Base-by-base conservation (phyloP, 2,888 invertebrate species). In the Pherbina coryleti region DNA sequence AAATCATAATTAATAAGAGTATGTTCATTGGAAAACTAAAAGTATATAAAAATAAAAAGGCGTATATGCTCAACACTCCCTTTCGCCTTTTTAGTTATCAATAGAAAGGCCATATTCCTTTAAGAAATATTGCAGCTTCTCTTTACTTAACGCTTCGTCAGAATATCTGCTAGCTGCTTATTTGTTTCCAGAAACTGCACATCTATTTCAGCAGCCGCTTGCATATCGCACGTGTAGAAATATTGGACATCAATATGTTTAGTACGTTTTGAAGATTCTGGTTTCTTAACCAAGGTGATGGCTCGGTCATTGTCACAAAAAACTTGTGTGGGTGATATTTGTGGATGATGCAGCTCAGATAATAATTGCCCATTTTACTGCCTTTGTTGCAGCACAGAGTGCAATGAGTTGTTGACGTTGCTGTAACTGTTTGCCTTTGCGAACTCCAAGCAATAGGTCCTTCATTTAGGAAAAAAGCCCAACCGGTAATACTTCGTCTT, bases 141-240 rank as follows among this genome's bases (percentile, higher is more conserved):
- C 14, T 60, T 77, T 78, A n/a, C 67, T 8, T 22, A 78, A 53
- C n/a, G 76, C 37, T 76, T 78, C 9, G 79, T 79, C 25, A 78
- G 60, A 5, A 67, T 31, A 49, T 79, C 79, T 60, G 77, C 71
- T 44, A 75, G 31, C 34, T 31, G 28, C 19, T 31, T 34, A 19
- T 17, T 22, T 49, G 55, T 75, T 8, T 74, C 22, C 19, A 76
- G 34, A 71, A 60, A 75, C 53, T 77, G 55, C 5, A 77, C 74
- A 73, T 76, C 70, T n/a, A 79, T 66, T 14, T 78, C 78, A 1
- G 11, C 71, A 9, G 64, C 53, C 1, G 9, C 37, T 25, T 79
- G 69, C 34, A 70, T 25, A 8, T 51, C 51, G 14, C n/a, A 17
- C n/a, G n/a, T 51, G 51, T 17, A 51, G 51, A 17, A n/a, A 51